Conservation (phyloP, 2,797 vertebrate genomes). For the Benthosema pterotum region DNA sequence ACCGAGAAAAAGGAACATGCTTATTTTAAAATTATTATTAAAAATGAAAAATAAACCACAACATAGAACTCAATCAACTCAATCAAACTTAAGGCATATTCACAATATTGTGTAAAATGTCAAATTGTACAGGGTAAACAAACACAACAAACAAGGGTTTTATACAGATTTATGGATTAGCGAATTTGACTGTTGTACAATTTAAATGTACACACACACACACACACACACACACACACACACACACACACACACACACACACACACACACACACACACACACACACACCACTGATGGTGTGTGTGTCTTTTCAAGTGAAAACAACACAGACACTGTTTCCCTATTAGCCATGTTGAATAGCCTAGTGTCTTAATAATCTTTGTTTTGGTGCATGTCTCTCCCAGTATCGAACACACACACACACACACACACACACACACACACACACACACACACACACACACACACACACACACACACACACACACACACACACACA, state of each 20-base stretch:
- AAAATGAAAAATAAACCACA: too few relatives aligned
- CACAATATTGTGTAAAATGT: too few relatives aligned
- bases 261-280: conserved; percentile 49
- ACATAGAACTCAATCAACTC: too few relatives aligned
- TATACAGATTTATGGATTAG: too few relatives aligned
- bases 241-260: conserved; percentile 5
- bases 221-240: conserved; percentile 13
- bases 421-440: conserved; percentile 31
- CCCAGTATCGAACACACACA: conserved; percentile 25
- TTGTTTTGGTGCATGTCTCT: conserved; percentile 75
- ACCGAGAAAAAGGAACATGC: too few relatives aligned
- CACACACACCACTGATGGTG: conserved; percentile 71
- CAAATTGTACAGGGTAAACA: too few relatives aligned
- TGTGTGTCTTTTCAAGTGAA: conserved; percentile 79
- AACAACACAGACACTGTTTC: conserved; percentile 72
- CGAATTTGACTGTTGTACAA: too few relatives aligned
- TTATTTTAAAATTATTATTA: too few relatives aligned
- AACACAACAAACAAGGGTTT: too few relatives aligned
- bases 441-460: conserved; percentile 30
- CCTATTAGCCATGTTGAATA: conserved; percentile 74
- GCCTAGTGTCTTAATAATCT: conserved; percentile 73
- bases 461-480: conserved; percentile 37
- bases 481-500: conserved; percentile 30
- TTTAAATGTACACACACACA: too few relatives aligned
- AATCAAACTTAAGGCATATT: too few relatives aligned